A percentile compares a stretch with the other conserved stretches of the same genome.
Evolutionary conservation across 2,797 vertebrate genomes (phyloP).

Genomic region (Pristis pectinata): DNA sequence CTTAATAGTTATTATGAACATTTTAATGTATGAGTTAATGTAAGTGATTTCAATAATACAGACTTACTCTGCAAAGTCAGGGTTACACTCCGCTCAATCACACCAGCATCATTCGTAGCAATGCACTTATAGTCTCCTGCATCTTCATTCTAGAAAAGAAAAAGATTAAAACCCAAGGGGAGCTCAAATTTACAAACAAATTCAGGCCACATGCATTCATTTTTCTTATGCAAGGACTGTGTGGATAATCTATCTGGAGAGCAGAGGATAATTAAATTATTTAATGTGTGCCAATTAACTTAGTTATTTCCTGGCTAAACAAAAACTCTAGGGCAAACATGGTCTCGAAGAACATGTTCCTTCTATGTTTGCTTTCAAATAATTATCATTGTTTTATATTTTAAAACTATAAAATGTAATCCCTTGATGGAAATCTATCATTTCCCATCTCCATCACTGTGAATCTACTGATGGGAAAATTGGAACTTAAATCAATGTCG

Average conservation of each 20-base stretch:
- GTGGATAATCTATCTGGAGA: too few species aligned
- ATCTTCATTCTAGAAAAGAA: slow-evolving; percentile 73
- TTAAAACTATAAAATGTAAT: neutral
- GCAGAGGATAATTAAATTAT: neutral
- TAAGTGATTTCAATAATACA: neutral
- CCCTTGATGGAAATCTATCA: neutral
- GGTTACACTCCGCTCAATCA: slow-evolving; percentile 75
- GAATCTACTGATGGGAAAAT: neutral
- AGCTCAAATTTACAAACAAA: neutral
- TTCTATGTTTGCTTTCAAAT: neutral
- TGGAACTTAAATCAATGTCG: neutral
- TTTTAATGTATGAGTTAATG: neutral
- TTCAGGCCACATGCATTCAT: neutral
- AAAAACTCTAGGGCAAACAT: neutral
- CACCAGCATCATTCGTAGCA: slow-evolving; percentile 84
- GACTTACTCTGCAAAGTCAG: slow-evolving; percentile 83
- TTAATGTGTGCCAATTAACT: neutral
- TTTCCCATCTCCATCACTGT: neutral
- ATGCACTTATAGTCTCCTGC: slow-evolving; percentile 86
- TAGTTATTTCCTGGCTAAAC: neutral
- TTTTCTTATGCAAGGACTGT: neutral
- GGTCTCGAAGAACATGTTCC: neutral
- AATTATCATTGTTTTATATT: neutral
- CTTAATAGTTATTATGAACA: neutral
- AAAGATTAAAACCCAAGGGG: slow-evolving; percentile 19